These are phyloP conservation scores for Himalopsyche anomala DNA, from an alignment of 2,888 invertebrate genomes.

Conservation along the genomic window DNA sequence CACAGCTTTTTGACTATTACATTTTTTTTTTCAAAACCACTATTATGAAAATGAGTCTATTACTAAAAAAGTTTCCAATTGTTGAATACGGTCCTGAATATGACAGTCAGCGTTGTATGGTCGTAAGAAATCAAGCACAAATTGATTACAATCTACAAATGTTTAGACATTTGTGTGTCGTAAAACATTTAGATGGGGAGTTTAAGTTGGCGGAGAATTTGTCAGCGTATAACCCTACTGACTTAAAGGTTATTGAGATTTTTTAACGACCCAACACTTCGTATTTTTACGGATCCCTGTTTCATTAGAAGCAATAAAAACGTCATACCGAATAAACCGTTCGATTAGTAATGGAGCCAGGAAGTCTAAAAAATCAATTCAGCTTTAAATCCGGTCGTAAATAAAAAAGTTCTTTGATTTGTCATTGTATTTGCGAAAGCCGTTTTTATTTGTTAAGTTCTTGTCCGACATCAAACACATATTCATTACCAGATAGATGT, in stretches of 20 bases:
- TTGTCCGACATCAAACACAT: no score
- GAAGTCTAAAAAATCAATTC: slow-evolving; percentile 22
- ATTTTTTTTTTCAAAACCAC: no score
- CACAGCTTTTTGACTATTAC: no score
- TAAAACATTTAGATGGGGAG: slow-evolving; percentile 54
- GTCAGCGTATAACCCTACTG: slow-evolving; percentile 55
- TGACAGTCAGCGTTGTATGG: slow-evolving; percentile 33
- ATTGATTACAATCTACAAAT: slow-evolving; percentile 60
- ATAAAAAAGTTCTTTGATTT: no score
- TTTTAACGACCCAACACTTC: slow-evolving; percentile 42
- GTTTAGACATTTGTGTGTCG: slow-evolving; percentile 62
- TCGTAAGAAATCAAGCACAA: slow-evolving; percentile 56
- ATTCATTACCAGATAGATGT: no score
- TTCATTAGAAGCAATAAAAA: slow-evolving; percentile 41
- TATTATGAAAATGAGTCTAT: no score
- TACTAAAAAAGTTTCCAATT: slow-evolving; percentile 3
- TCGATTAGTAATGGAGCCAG: slow-evolving; percentile 7
- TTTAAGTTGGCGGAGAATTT: slow-evolving; percentile 57
- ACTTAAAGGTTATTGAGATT: slow-evolving; percentile 28
- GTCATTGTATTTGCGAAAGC: no score
- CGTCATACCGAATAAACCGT: slow-evolving; percentile 5
- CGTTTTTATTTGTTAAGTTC: no score
- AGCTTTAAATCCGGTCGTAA: no score
- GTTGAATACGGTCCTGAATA: slow-evolving; percentile 19
- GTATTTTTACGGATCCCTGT: slow-evolving; percentile 34